Evolutionary conservation across 2,113 vertebrate species (phyloP).

Genomic region (Cygnus buccinator): DNA sequence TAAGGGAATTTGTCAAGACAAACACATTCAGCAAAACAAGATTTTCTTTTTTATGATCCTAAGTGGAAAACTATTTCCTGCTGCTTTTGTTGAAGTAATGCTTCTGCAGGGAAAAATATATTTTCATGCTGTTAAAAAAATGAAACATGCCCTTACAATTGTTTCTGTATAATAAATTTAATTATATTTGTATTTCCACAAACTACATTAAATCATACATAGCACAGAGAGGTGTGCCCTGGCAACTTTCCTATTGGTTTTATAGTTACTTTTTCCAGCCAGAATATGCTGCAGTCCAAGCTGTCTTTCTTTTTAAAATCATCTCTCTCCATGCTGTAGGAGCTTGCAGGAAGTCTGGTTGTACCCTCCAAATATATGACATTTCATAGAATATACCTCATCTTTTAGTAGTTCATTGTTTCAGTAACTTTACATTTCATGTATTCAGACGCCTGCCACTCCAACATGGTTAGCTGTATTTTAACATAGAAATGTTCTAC

Average conservation of each 20-base stretch:
- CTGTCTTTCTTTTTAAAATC: neutral
- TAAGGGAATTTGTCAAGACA: neutral
- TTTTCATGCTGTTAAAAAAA: constrained; percentile 18
- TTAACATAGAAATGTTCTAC: neutral
- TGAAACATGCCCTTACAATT: neutral
- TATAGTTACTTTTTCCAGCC: constrained; percentile 20
- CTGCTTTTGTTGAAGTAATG: constrained; percentile 48
- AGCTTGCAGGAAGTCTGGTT: constrained; percentile 34
- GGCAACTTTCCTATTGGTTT: constrained; percentile 50
- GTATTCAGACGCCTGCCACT: constrained; percentile 10
- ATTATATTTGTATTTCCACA: constrained; percentile 15
- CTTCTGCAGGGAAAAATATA: constrained; percentile 35
- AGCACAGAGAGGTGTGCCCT: constrained; percentile 55
- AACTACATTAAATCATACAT: constrained; percentile 24
- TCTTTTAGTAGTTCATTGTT: constrained; percentile 22
- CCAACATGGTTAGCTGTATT: constrained; percentile 16
- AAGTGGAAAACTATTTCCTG: constrained; percentile 48
- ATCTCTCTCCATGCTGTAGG: neutral
- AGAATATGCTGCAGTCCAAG: constrained; percentile 39
- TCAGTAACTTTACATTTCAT: constrained; percentile 56
- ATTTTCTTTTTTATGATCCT: constrained; percentile 56
- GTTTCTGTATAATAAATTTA: constrained; percentile 17
- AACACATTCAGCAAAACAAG: neutral
- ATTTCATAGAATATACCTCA: constrained; percentile 21
- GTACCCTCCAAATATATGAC: constrained; percentile 19